Conservation (phyloP, 2,797 vertebrate species). For the Alfaro cultratus region DNA sequence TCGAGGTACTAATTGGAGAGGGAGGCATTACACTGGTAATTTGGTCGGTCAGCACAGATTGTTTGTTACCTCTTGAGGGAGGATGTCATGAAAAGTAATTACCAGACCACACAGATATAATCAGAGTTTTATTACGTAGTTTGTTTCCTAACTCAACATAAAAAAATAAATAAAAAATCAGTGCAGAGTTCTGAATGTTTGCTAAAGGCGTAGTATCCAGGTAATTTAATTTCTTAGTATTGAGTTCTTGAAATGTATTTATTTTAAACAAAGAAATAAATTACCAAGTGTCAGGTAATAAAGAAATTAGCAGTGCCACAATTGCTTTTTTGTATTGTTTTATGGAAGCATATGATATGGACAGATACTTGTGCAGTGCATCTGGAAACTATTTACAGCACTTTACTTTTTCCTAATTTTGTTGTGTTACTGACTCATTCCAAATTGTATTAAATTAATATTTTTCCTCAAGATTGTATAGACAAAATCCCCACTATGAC, state of each 20-base stretch:
- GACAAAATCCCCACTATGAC: not conserved
- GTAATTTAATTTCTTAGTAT: not conserved
- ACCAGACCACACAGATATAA: slow-evolving; percentile 52
- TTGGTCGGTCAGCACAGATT: slow-evolving; percentile 59
- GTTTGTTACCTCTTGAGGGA: slow-evolving; percentile 44
- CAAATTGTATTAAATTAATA: not conserved
- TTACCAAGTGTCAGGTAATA: not conserved
- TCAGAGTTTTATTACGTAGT: slow-evolving; percentile 42
- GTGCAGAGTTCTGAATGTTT: not conserved
- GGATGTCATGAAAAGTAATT: slow-evolving; percentile 61
- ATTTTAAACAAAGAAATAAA: slow-evolving; percentile 7
- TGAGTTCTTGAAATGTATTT: slow-evolving; percentile 2
- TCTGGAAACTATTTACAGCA: not conserved
- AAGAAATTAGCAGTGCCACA: not conserved
- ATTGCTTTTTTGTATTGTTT: not conserved
- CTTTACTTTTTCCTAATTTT: not conserved
- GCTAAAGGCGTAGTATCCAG: not conserved
- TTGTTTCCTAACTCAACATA: slow-evolving; percentile 31
- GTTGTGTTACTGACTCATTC: not conserved
- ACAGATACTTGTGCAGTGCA: slow-evolving; percentile 5
- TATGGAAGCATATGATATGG: not conserved
- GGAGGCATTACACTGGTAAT: slow-evolving; percentile 48
- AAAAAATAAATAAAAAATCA: slow-evolving; percentile 3
- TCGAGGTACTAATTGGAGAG: slow-evolving; percentile 45
- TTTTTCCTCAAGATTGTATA: not conserved